Base-by-base conservation (phyloP, 2,888 invertebrate genomes). In the Caenorhabditis wallacei region DNA sequence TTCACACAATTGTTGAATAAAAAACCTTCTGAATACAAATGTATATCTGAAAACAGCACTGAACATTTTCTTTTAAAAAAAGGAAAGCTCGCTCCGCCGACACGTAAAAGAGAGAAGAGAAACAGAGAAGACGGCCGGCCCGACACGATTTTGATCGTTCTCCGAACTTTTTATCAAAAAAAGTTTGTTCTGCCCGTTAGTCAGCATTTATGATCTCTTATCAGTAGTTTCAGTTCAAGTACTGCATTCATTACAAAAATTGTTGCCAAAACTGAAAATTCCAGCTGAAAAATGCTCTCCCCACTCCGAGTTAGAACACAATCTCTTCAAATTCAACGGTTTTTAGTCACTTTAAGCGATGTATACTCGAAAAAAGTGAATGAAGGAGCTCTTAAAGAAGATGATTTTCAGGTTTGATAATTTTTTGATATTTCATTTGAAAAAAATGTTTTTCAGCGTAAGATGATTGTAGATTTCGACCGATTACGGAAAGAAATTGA, bases 391-490 rank as follows among this genome's bases (percentile, higher is more conserved):
- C 57, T 84, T 26, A 84, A 84, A 51, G 80, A 84, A 11, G 84
- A 84, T 40, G 53, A 56, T 59, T 76, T 43, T 68, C 84, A 84
- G 61, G 83, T 83, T n/a, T 24, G 59, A 18, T 7, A 0, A n/a
- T 11, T 18, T 51, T 40, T 66, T 26, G 59, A 51, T n/a, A n/a
- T n/a, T n/a, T n/a, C n/a, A n/a, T n/a, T n/a, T n/a, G n/a, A n/a
- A n/a, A n/a, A n/a, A n/a, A 10, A 16, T 22, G 53, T 16, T 53
- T 79, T 88, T 78, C 63, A 88, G 88, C 51, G 88, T 3, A 84
- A 84, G 74, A 82, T 88, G 56, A 84, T 88, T 18, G 51, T 76
- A n/a, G 82, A 85, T 46, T 85, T 88, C 26, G 88, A 87, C 24
- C 72, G 82, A 18, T 80, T 88, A 22, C 40, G 72, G 35, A 56